These are phyloP conservation scores for Arenaria interpres DNA, from an alignment of 2,113 vertebrate species.

Conservation along the genomic window DNA sequence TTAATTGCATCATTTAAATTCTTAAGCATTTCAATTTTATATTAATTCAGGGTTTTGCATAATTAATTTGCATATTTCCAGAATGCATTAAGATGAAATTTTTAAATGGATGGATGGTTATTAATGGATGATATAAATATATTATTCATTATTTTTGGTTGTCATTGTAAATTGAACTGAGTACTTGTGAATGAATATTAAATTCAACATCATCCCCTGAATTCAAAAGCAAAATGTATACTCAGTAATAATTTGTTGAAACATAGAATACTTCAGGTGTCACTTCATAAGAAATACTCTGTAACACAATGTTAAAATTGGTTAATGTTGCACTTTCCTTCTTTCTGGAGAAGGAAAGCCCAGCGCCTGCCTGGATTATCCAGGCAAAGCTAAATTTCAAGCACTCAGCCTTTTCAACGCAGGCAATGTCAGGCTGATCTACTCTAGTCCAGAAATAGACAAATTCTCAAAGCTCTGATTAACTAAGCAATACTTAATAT, in stretches of 20 bases:
- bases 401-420: background rate
- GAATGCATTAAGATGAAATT: conserved; percentile 44
- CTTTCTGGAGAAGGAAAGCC: background rate
- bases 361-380: background rate
- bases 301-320: background rate
- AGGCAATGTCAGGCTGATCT: background rate
- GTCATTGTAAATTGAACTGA: conserved; percentile 46
- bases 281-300: background rate
- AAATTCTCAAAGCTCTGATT: background rate
- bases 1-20: conserved; percentile 68
- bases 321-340: background rate
- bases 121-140: conserved; percentile 68
- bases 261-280: background rate
- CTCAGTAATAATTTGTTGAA: background rate
- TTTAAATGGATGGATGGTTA: conserved; percentile 62
- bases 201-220: conserved; percentile 17
- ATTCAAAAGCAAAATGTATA: background rate
- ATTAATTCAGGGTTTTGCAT: conserved; percentile 64
- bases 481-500: background rate
- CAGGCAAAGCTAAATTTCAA: background rate
- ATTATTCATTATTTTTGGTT: conserved; percentile 71
- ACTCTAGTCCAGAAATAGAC: background rate
- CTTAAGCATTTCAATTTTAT: conserved; percentile 62
- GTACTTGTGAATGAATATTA: conserved; percentile 34
- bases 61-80: conserved; percentile 70